Evolutionary conservation across 2,113 vertebrate species (phyloP), one percentile per base, ranked within the genome.

Genomic region (Anseranas semipalmata): DNA sequence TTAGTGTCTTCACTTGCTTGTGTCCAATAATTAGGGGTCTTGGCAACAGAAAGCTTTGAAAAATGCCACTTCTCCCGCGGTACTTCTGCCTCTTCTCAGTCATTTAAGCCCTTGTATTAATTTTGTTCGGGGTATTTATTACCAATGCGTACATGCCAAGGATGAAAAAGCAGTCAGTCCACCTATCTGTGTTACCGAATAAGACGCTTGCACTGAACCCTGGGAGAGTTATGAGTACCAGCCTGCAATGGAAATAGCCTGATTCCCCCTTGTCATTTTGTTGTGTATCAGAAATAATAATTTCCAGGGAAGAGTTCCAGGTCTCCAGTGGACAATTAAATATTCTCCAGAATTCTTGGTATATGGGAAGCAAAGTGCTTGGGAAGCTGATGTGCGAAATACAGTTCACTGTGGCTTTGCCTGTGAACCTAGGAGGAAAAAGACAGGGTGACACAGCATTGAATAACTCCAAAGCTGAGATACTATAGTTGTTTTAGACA

Each of bases 71-170:
- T 74, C 70, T 0, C 11, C 28, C 13, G 5, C 9, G 7, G 4
- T 20, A 0, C 12, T 45, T 48, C 50, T 68, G 25, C 28, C 35
- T 83, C 45, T 4, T 66, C 39, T 8, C n/a, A 10, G 62, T 17
- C 37, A 32, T 15, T 35, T 50, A 68, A 12, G 4, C 2, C 9
- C 28, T 59, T 3, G 5, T 22, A 43, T 6, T 55, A 5, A 3
- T 32, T 75, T 10, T 24, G 22, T 43, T 4, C 3, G 46, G 25
- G 28, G 22, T 63, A 3, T 81, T 70, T 56, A 30, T 56, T 56
- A 37, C 12, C 20, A 15, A 5, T 14, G 8, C 5, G 3, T 11
- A 1, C 12, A 1, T 4, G 17, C 6, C 28, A 5, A 70, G 25
- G 37, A 7, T n/a, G n/a, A 48, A 48, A 46, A 18, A 35, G 43